Evolutionary conservation across 1,140 invertebrate species (phyloP), one percentile per base, ranked within the genome.

Genomic region (Drosophila navojoa): DNA sequence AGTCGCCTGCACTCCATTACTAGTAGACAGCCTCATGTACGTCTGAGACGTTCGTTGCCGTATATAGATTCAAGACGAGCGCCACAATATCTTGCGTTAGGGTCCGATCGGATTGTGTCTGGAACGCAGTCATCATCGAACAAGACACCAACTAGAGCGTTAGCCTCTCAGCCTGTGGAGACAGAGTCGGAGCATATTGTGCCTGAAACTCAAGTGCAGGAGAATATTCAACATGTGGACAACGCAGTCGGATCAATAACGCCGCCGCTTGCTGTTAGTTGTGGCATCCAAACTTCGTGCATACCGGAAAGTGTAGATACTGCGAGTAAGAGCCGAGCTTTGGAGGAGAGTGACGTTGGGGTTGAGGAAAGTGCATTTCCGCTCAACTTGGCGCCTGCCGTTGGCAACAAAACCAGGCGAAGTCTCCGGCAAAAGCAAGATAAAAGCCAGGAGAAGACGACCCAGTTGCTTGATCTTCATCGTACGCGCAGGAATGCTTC

Each of bases 391-490:
- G 78, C 78, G 1, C 47, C 71, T 10, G 5, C 42, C 4, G 54
- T 61, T 1, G 79, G 79, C 16, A 73, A 70, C 15, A 61, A 50
- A 22, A 63, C 61, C 0, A 32, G 64, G 38, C 3, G 27, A 42
- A 22, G 32, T 16, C 54, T 32, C 15, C 57, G 38, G 13, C 35
- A n/a, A 1, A 59, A 25, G 5, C 19, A 32, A 2, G 32, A 16
- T 2, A 13, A 6, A 11, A 53, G 10, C 54, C 72, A 11, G 53
- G 64, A 77, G 5, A 66, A 25, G 7, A 45, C 52, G n/a, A 47
- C 35, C 29, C 71, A 55, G n/a, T 32, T 85, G 27, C 67, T 87
- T 0, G 77, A 90, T 44, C 69, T 90, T 2, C 82, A 79, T n/a
- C 38, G 27, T 9, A 67, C 69, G 15, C 32, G 25, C 7, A 19